These are phyloP conservation scores for Chaetops frenatus DNA, from an alignment of 2,113 vertebrate species.

Conservation along the genomic window DNA sequence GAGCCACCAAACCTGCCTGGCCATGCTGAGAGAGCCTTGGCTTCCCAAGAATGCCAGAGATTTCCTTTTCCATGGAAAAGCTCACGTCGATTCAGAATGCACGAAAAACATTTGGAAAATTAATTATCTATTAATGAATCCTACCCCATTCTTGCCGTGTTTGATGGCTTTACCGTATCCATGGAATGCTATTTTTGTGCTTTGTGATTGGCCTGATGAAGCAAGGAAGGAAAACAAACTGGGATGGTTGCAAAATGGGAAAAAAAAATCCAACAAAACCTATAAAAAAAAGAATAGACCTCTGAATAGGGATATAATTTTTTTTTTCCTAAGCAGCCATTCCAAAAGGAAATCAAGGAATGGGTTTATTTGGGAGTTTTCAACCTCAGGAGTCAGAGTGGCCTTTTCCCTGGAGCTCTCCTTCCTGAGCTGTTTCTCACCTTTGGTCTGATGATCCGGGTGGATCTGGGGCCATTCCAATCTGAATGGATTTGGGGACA, in stretches of 20 bases:
- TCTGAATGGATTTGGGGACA: accelerated
- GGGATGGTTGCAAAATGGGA: not conserved
- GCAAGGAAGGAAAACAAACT: not conserved
- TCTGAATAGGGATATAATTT: not conserved
- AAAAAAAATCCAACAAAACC: too few species aligned
- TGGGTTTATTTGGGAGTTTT: accelerated
- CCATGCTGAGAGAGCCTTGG: not conserved
- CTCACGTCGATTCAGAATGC: not conserved
- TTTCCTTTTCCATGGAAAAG: accelerated
- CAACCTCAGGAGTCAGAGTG: not conserved
- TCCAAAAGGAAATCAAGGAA: not conserved
- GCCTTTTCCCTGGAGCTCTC: not conserved
- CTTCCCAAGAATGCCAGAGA: not conserved
- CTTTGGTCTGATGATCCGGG: not conserved
- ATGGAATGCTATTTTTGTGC: not conserved
- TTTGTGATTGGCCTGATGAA: not conserved
- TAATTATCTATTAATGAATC: not conserved
- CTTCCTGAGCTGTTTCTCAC: not conserved
- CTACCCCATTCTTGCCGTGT: accelerated
- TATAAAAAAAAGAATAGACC: accelerated
- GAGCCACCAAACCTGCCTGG: not conserved
- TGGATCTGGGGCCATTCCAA: accelerated
- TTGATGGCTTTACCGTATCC: not conserved
- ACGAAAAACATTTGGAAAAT: accelerated
- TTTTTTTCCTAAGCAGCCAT: not conserved